A percentile compares a stretch with the other conserved stretches of the same genome.
Conservation (phyloP, 2,888 invertebrate species). For the Pemphredon lugubris region DNA sequence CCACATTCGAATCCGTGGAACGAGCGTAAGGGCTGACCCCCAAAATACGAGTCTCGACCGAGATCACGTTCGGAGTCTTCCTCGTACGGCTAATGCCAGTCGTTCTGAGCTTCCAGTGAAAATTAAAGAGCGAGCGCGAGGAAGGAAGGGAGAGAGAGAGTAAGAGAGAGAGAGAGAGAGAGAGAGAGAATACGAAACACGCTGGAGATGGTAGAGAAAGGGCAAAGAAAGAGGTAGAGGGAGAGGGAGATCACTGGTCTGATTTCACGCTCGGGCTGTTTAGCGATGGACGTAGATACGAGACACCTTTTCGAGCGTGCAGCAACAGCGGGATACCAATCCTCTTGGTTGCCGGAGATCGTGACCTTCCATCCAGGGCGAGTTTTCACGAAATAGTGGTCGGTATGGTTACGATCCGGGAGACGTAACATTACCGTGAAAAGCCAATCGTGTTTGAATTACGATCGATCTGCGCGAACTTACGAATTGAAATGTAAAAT, state of each 20-base stretch:
- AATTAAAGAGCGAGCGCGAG: conserved; percentile 54
- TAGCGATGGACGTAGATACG: conserved; percentile 78
- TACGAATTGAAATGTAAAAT: no score
- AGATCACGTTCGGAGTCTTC: conserved; percentile 54
- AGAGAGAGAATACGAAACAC: conserved; percentile 18
- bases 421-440: conserved; percentile 33
- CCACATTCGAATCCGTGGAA: conserved; percentile 36
- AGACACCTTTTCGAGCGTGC: conserved; percentile 73
- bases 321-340: conserved; percentile 69
- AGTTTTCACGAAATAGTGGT: conserved; percentile 63
- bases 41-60: conserved; percentile 61
- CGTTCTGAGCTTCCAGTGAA: conserved; percentile 62
- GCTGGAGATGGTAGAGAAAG: conserved; percentile 37
- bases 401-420: conserved; percentile 43
- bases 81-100: conserved; percentile 58
- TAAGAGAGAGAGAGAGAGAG: conserved; percentile 10
- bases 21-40: conserved; percentile 38
- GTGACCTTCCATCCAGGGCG: conserved; percentile 65
- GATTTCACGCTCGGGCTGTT: conserved; percentile 79
- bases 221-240: conserved; percentile 32
- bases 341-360: conserved; percentile 63
- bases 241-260: conserved; percentile 71
- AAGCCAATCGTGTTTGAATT: conserved; percentile 10
- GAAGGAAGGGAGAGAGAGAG: conserved; percentile 16
- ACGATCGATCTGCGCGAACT: no score